Conservation (phyloP, 2,113 vertebrate species). For the Perognathus longimembris region DNA sequence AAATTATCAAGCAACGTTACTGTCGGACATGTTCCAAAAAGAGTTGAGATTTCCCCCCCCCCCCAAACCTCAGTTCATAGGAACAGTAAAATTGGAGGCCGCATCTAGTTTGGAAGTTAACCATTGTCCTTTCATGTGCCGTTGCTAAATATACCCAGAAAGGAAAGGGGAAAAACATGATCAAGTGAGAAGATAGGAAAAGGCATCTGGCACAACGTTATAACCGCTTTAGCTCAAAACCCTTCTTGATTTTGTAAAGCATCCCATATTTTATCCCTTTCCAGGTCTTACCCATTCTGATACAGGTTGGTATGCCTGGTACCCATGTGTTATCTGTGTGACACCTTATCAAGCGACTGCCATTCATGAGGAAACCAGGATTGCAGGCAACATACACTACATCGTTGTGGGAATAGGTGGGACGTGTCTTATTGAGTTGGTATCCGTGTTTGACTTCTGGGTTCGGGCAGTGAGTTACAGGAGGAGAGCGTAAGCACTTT, state of each 20-base stretch:
- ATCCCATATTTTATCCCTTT: not conserved
- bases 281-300: conserved; percentile 71
- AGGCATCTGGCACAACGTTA: not conserved
- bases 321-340: conserved; percentile 75
- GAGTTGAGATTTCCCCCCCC: not conserved
- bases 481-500: not conserved
- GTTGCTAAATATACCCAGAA: not conserved
- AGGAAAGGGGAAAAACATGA: not conserved
- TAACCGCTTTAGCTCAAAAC: not conserved
- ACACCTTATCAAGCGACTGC: conserved; percentile 70
- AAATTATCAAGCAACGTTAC: conserved; percentile 14
- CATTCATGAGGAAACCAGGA: conserved; percentile 72
- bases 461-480: conserved; percentile 55
- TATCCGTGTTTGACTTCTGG: conserved; percentile 70
- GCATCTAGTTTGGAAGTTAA: not conserved
- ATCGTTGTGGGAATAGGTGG: conserved; percentile 63
- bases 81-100: conserved; percentile 37
- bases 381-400: conserved; percentile 63
- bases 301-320: conserved; percentile 74
- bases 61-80: not conserved
- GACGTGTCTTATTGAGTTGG: not conserved
- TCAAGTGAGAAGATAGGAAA: not conserved
- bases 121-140: not conserved
- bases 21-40: not conserved
- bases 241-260: not conserved